Conservation (phyloP, 2,888 invertebrate genomes). For the Sphaeridia pumilis region DNA sequence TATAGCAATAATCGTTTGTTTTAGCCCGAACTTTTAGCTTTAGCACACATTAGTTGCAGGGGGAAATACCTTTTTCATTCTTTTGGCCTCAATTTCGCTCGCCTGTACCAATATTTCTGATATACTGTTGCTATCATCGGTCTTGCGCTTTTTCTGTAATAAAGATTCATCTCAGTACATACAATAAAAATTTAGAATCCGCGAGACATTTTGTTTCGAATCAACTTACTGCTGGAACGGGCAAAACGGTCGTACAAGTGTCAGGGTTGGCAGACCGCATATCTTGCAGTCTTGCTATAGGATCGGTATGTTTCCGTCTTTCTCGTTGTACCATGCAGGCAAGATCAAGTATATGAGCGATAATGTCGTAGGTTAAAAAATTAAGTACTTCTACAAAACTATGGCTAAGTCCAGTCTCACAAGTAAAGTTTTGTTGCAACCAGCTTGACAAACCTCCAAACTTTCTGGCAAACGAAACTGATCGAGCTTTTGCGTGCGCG, state of each 20-base stretch:
- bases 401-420: conserved; percentile 19
- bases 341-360: conserved; percentile 76
- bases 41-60: not conserved
- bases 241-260: conserved; percentile 24
- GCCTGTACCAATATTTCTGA: conserved; percentile 33
- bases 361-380: conserved; percentile 79
- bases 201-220: not conserved
- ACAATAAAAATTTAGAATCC: not conserved
- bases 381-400: conserved; percentile 56
- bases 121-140: conserved; percentile 28
- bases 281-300: conserved; percentile 37
- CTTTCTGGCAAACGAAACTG: conserved; percentile 31
- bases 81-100: conserved; percentile 32
- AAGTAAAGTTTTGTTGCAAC: conserved; percentile 19
- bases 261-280: conserved; percentile 35
- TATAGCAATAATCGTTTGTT: too few relatives aligned
- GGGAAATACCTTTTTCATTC: conserved; percentile 27
- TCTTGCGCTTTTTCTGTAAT: conserved; percentile 26
- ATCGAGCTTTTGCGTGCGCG: conserved; percentile 25
- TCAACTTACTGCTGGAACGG: not conserved
- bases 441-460: conserved; percentile 22
- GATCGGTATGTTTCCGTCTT: conserved; percentile 34
- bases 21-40: too few relatives aligned
- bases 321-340: conserved; percentile 70
- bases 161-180: not conserved